Evolutionary conservation across 2,888 invertebrate genomes (phyloP), one percentile per base, ranked within the genome.

Genomic region (Conops quadrifasciatus): DNA sequence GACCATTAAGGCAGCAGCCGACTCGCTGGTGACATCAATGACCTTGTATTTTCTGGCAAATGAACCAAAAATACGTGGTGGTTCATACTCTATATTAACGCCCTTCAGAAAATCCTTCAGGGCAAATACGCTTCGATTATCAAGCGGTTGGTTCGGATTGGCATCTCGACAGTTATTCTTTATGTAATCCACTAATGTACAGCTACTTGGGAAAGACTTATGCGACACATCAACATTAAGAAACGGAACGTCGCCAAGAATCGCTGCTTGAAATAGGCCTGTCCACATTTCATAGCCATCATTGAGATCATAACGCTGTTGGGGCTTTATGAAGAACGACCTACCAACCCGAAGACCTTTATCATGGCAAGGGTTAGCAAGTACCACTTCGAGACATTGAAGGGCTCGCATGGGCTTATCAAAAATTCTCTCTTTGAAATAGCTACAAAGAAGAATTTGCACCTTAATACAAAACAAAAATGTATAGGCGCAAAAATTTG

Each of bases 221-320:
- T 94, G 93, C 0, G 92, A 91, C 51, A 94, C 93, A 86, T 98
- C 98, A 71, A 98, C 91, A 84, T 98, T 98, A 51, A 99, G 87
- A 84, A 92, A 93, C 67, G 94, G 93, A 77, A 90, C 91, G 89
- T 95, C 94, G 15, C 96, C 96, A 67, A 97, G 90, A 74, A 96
- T 90, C 0, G 96, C 95, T 11, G 95, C 94, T 85, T 97, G 97
- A 87, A 94, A 98, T 0, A 96, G 90, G 5, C 98, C 98, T 72
- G 93, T 91, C 93, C 97, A 97, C 81, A 97, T 91, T 83, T 97
- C 95, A 79, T 95, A 88, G 0, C 97, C 96, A 63, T 91, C 92
- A 0, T 92, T 91, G 13, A 98, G 87, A 80, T 88, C 88, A 0
- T 74, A 16, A 0, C 49, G 43, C 1, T 71, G 21, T 0, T 58